Base-by-base conservation (phyloP, 1,140 invertebrate genomes). In the Megalopta genalis region DNA sequence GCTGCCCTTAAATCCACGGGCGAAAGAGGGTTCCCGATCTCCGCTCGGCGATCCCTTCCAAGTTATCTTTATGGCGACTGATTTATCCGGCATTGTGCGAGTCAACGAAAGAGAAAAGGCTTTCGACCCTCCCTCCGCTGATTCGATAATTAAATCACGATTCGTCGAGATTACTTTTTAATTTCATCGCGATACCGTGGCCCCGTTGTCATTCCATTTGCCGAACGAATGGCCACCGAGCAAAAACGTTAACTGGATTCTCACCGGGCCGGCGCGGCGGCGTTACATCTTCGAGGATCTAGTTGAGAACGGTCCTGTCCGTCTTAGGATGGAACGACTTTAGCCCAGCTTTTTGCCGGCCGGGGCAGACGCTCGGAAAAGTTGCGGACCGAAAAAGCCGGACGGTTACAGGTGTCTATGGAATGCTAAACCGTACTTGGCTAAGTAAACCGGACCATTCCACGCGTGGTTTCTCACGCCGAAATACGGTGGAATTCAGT, bases 161-260 rank as follows among this genome's bases (percentile, higher is more conserved):
- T 60, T 77, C 39, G 2, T 9, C 25, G 10, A 25, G 42, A 49
- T 49, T 49, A 39, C 54, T 70, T 52, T 46, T 72, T 54, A 78
- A 78, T 72, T 72, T 65, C 37, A 64, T 54, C 49, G 6, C 27
- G 27, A 39, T 32, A 32, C 54, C 49, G n/a, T 46, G 42, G 9
- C 42, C 39, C 25, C 46, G 23, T 32, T 42, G 39, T 25, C 65
- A 14, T 54, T 16, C 66, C n/a, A 64, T 52, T 71, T 42, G 32
- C 32, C n/a, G 9, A 23, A 32, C n/a, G n/a, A 69, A 70, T 27
- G 12, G 14, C 9, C 0, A 3, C 46, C 2, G 54, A 77, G 42
- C 10, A 46, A 71, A 77, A 77, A 71, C 23, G 23, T 72, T 64
- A 72, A 72, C 68, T 57, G 64, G 23, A 78, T 57, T 72, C 72